Evolutionary conservation across 92 coral and sea anemone species (phyloP).

Genomic region (Scolanthus callimorphus): DNA sequence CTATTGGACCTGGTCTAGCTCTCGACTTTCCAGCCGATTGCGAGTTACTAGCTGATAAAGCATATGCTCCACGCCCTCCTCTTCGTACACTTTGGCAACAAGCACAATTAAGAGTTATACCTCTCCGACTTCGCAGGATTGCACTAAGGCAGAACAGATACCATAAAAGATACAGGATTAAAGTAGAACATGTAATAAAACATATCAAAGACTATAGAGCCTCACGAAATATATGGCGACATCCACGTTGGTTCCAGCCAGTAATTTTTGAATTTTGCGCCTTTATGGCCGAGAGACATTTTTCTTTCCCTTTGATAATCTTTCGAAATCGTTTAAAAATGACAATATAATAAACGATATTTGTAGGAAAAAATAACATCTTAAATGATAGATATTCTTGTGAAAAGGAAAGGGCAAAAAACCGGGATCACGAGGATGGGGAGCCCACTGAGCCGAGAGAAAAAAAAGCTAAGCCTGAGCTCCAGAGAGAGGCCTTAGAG

Average conservation of each 20-base stretch:
- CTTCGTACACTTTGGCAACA: slow-evolving; percentile 1
- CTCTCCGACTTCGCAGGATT: neutral
- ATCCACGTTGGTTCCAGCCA: slow-evolving; percentile 17
- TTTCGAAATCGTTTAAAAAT: no score
- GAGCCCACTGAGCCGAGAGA: no score
- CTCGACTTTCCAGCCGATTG: slow-evolving; percentile 17
- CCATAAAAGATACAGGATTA: slow-evolving; percentile 4
- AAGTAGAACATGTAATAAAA: slow-evolving; percentile 19
- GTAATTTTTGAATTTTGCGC: slow-evolving; percentile 5
- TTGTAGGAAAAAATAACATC: no score
- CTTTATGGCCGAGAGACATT: slow-evolving; percentile 12
- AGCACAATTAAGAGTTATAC: slow-evolving; percentile 4
- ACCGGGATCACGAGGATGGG: no score
- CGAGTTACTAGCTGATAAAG: slow-evolving; percentile 11
- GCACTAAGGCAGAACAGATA: slow-evolving; percentile 2
- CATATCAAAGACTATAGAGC: slow-evolving; percentile 14
- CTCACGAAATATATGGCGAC: slow-evolving; percentile 3
- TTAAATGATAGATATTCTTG: no score
- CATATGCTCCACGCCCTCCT: slow-evolving; percentile 2
- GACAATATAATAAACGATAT: no score
- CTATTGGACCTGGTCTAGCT: slow-evolving; percentile 7
- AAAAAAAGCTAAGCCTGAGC: no score
- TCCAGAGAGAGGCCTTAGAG: no score
- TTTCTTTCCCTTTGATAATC: neutral
- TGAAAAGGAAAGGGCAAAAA: no score